Percentiles rank a stretch among this genome's conserved stretches.
These are phyloP conservation scores for Pseudolaguvia tuberculata DNA, from an alignment of 2,113 vertebrate genomes.

Conservation along the genomic window DNA sequence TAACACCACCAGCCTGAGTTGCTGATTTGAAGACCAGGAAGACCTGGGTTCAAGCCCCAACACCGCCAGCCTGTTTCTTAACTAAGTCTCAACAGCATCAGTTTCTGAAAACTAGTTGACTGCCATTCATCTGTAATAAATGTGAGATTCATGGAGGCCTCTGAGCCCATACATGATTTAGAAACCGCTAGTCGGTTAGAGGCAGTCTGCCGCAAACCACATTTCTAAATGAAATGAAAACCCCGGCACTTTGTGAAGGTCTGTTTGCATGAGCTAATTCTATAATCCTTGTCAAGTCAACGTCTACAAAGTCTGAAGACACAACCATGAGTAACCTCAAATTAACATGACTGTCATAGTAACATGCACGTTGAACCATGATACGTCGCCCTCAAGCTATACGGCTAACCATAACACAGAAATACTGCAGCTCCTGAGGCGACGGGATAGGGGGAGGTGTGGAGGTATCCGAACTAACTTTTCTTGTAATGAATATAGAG, in stretches of 20 bases:
- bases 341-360: background rate
- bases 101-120: background rate
- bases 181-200: background rate
- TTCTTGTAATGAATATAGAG: conserved; percentile 6
- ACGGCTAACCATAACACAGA: background rate
- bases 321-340: background rate
- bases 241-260: background rate
- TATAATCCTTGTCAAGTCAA: conserved; percentile 7
- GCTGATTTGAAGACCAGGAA: too few relatives aligned
- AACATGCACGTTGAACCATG: background rate
- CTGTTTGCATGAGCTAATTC: conserved; percentile 1
- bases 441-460: background rate
- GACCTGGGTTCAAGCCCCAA: too few relatives aligned
- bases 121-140: conserved; percentile 22
- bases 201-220: background rate
- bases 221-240: background rate
- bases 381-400: conserved; percentile 1
- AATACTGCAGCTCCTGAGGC: background rate
- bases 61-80: too few relatives aligned
- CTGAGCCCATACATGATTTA: background rate
- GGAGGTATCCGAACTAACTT: background rate
- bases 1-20: too few relatives aligned
- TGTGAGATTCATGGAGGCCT: background rate
- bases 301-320: background rate
- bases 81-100: too few relatives aligned